Conservation (phyloP, 2,113 vertebrate species). For the Balaeniceps rex region DNA sequence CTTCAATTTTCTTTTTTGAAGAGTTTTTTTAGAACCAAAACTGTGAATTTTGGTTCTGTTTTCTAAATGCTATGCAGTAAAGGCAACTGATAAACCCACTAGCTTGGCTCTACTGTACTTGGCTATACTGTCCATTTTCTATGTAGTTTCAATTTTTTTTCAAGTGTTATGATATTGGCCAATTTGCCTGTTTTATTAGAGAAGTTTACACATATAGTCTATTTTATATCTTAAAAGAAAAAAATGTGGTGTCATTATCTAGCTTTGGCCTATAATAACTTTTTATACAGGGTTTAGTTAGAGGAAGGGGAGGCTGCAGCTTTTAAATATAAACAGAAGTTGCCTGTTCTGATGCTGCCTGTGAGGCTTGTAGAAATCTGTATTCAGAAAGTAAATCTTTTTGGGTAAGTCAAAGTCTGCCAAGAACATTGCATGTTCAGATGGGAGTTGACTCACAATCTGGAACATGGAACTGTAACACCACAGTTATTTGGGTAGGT, state of each 20-base stretch:
- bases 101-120: background rate
- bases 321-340: background rate
- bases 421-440: background rate
- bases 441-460: background rate
- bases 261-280: background rate
- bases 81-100: background rate
- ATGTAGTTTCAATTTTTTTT: background rate
- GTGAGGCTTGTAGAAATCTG: background rate
- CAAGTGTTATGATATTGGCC: background rate
- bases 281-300: background rate
- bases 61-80: background rate
- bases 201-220: background rate
- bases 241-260: background rate
- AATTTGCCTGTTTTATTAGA: background rate
- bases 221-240: background rate
- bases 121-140: background rate
- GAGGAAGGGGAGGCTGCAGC: background rate
- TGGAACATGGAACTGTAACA: background rate
- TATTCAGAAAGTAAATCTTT: background rate
- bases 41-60: background rate
- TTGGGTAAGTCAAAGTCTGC: background rate
- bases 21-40: background rate
- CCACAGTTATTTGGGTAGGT: background rate
- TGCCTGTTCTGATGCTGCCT: background rate
- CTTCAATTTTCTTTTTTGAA: rapidly evolving